Evolutionary conservation across 1,140 invertebrate genomes (phyloP).

Genomic region (Caenorhabditis latens): DNA sequence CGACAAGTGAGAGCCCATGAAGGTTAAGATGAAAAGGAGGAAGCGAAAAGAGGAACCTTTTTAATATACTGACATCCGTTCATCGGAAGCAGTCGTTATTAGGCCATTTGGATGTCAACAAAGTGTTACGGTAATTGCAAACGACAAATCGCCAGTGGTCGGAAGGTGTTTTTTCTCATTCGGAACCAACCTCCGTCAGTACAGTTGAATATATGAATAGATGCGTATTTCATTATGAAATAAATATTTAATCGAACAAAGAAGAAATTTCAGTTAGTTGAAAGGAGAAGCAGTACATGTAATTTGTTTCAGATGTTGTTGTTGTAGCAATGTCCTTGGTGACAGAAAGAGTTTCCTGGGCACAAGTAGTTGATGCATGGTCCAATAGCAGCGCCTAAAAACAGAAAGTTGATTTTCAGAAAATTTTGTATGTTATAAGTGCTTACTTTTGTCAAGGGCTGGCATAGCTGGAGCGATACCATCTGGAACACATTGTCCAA

Average conservation of each 20-base stretch:
- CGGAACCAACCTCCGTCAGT: background rate
- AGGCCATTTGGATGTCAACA: conserved; percentile 28
- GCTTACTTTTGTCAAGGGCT: conserved; percentile 38
- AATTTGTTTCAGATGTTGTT: background rate
- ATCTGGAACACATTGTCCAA: conserved; percentile 58
- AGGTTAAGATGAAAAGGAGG: conserved; percentile 2
- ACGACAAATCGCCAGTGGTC: background rate
- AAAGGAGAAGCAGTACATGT: background rate
- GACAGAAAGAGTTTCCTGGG: conserved; percentile 54
- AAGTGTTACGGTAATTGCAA: conserved; percentile 47
- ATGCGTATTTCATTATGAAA: background rate
- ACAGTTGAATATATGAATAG: background rate
- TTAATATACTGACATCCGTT: conserved; percentile 20
- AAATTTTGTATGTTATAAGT: background rate
- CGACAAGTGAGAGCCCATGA: conserved; percentile 33
- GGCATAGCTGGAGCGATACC: conserved; percentile 58
- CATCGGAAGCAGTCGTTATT: conserved; percentile 32
- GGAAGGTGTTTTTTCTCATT: background rate
- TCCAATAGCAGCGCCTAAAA: conserved; percentile 49
- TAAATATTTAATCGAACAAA: background rate
- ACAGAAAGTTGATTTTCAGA: background rate
- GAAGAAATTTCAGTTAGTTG: background rate
- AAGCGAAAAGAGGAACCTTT: background rate
- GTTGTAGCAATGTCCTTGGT: conserved; percentile 47
- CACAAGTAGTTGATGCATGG: conserved; percentile 57